Evolutionary conservation across 2,888 invertebrate species (phyloP).

Genomic region (Mythimna lalbum): DNA sequence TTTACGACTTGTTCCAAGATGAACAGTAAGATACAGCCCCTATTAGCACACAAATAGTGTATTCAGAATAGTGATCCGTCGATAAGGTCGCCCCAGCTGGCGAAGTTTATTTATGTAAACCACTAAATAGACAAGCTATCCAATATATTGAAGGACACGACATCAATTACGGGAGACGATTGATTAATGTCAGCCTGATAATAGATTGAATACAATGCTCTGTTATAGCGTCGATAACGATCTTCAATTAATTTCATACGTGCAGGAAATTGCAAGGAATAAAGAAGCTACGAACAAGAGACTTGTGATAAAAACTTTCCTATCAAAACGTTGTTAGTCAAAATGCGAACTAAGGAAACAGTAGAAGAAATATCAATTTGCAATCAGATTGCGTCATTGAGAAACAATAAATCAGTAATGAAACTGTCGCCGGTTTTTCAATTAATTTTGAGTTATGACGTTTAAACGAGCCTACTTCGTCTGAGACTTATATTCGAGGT

Average conservation of each 20-base stretch:
- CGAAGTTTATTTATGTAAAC: slow-evolving; percentile 29
- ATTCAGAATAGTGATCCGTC: slow-evolving; percentile 31
- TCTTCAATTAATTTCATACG: slow-evolving; percentile 37
- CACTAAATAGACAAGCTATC: slow-evolving; percentile 22
- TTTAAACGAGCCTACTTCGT: slow-evolving; percentile 50
- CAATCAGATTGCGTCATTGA: slow-evolving; percentile 43
- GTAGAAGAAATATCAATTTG: slow-evolving; percentile 37
- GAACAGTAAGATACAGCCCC: slow-evolving; percentile 14
- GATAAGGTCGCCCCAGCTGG: slow-evolving; percentile 23
- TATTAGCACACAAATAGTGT: slow-evolving; percentile 24
- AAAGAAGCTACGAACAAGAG: slow-evolving; percentile 7
- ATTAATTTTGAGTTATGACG: slow-evolving; percentile 56
- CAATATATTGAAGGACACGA: slow-evolving; percentile 46
- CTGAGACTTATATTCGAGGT: slow-evolving; percentile 64
- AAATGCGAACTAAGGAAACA: slow-evolving; percentile 9
- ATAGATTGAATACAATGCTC: slow-evolving; percentile 47
- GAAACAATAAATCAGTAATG: slow-evolving; percentile 58
- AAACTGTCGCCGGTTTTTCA: slow-evolving; percentile 55
- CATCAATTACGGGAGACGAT: slow-evolving; percentile 50
- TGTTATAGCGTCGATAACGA: slow-evolving; percentile 42
- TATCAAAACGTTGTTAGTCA: not conserved
- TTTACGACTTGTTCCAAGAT: slow-evolving; percentile 24
- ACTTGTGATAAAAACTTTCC: not conserved
- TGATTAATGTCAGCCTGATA: slow-evolving; percentile 46
- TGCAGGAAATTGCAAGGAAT: slow-evolving; percentile 20